Base-by-base conservation (phyloP, 2,113 vertebrate genomes). In the Zosterops borbonicus region DNA sequence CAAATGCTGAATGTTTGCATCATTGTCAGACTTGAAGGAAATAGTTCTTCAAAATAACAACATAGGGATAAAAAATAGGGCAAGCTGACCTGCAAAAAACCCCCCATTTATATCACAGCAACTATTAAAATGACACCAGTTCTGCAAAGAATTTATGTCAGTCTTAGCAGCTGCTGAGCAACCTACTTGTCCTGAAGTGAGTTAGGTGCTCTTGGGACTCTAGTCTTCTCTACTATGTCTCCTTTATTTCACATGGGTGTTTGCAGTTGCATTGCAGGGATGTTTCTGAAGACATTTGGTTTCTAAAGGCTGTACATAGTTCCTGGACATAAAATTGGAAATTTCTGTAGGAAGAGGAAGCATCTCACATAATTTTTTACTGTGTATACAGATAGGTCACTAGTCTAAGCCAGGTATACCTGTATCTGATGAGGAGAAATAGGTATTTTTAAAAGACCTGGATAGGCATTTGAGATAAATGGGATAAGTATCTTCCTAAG, bases 51-150 rank as follows among this genome's bases (percentile, higher is more conserved):
- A 80, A 77, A 67, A 17, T 42, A 50, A 11, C 5, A 60, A 52
- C 29, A 44, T 10, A 33, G 37, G 17, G 73, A n/a, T 52, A 73
- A 39, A 9, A 89, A 41, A 52, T 29, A 16, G 5, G 25, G 16
- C 27, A 87, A 73, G 11, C 6, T 56, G 18, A 11, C 6, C n/a
- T 60, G 18, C 5, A 87, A 77, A 78, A 46, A 58, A 46, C 0
- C 0, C 1, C 1, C 1, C 5, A 50, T 8, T 16, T 68, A 4
- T 78, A 25, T n/a, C 13, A 52, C 18, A 74, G 4, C 0, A 5
- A 42, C 12, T 63, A 29, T 56, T 75, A 81, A 70, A 85, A 75
- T 49, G 3, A 33, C 13, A 33, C 4, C 3, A 14, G 35, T n/a
- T 5, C 35, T 71, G 15, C 55, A 75, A 23, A 33, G 1, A 46